These are phyloP conservation scores for Macroteleia sp. DNA, from an alignment of 2,888 invertebrate genomes.

Conservation along the genomic window DNA sequence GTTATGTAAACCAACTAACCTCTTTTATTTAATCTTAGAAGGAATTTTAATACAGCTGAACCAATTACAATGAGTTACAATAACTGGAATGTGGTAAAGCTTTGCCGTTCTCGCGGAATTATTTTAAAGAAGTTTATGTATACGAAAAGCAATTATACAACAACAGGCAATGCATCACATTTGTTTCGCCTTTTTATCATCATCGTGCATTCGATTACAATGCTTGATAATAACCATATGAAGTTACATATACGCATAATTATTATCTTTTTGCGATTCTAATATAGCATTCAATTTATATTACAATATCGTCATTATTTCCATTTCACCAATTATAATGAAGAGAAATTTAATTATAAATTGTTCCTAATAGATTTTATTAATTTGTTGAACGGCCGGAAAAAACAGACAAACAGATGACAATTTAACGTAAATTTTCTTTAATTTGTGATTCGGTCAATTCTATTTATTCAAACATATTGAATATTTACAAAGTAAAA, in stretches of 20 bases:
- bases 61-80: conserved; percentile 46
- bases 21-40: conserved; percentile 35
- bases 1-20: conserved; percentile 39
- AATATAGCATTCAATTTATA: background rate
- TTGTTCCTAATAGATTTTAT: no score
- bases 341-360: conserved; percentile 17
- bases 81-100: conserved; percentile 24
- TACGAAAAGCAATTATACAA: conserved; percentile 22
- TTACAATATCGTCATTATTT: background rate
- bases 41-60: conserved; percentile 48
- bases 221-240: conserved; percentile 7
- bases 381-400: no score
- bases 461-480: no score
- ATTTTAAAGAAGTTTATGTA: conserved; percentile 24
- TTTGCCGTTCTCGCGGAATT: background rate
- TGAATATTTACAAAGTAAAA: no score
- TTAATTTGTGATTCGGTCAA: no score
- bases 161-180: background rate
- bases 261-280: background rate
- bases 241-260: background rate
- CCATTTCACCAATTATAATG: conserved; percentile 17
- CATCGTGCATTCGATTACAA: conserved; percentile 2
- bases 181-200: background rate
- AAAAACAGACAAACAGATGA: no score
- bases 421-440: no score